phyloP scores from a whole-genome alignment of 2,113 vertebrate genomes.

The Pachypanchax playfairii region DNA sequence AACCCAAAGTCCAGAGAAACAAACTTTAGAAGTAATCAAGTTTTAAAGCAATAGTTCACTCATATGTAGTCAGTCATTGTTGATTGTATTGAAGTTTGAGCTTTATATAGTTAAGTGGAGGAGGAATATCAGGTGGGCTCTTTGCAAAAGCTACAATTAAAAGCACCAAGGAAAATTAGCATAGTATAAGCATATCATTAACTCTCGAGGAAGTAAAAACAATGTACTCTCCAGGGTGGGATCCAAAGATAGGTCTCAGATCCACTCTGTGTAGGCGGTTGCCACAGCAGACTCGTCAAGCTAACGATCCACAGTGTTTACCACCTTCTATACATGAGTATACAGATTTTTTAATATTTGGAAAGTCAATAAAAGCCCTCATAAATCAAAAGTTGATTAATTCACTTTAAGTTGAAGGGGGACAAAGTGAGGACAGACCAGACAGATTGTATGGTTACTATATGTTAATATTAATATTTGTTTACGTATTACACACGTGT shows the following conservation, averaged over 20 bases:
- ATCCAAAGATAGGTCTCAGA: constrained; percentile 70
- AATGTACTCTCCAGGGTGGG: constrained; percentile 65
- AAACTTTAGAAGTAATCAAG: constrained; percentile 28
- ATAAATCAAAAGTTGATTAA: constrained; percentile 1
- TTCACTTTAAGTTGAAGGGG: background rate
- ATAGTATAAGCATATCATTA: constrained; percentile 74
- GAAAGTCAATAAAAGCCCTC: constrained; percentile 1
- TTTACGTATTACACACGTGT: too few species aligned
- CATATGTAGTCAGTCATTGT: constrained; percentile 31
- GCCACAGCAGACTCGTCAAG: constrained; percentile 33
- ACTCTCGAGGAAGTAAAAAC: constrained; percentile 64
- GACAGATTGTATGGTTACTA: too few species aligned
- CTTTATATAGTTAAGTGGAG: constrained; percentile 67
- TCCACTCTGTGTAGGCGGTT: constrained; percentile 59
- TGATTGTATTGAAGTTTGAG: constrained; percentile 44
- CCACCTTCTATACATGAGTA: constrained; percentile 1
- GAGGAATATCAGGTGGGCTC: constrained; percentile 66
- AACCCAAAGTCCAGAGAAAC: background rate
- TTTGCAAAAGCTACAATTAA: constrained; percentile 75
- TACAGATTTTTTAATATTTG: constrained; percentile 4
- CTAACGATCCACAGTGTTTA: constrained; percentile 53
- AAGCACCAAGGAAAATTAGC: constrained; percentile 67
- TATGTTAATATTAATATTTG: too few species aligned
- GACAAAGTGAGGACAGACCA: too few species aligned
- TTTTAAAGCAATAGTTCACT: constrained; percentile 33